These are phyloP conservation scores for Crematogaster levior DNA, from an alignment of 2,888 invertebrate genomes.

Conservation along the genomic window DNA sequence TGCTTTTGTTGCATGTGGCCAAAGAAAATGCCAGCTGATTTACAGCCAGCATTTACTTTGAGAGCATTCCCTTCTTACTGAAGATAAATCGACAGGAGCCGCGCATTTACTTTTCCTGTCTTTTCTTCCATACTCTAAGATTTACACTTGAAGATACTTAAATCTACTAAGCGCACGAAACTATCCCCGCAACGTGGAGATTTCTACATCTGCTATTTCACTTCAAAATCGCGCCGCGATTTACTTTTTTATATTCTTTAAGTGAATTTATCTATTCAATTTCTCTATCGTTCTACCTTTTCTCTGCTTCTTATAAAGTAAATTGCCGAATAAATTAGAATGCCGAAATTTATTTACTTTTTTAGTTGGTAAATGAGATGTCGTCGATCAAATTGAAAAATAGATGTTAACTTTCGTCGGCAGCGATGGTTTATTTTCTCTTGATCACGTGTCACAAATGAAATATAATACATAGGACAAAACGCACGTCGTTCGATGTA, in stretches of 20 bases:
- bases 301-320: not conserved
- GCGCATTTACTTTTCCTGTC: conserved; percentile 61
- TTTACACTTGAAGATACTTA: conserved; percentile 62
- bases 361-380: not conserved
- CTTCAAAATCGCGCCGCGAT: conserved; percentile 16
- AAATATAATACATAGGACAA: not conserved
- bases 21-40: conserved; percentile 76
- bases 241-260: not conserved
- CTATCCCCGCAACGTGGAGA: conserved; percentile 14
- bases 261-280: conserved; percentile 49
- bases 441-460: not conserved
- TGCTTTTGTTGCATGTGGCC: conserved; percentile 65
- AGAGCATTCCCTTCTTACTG: conserved; percentile 69
- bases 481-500: not conserved
- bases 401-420: not conserved
- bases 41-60: conserved; percentile 74
- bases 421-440: not conserved
- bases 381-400: conserved; percentile 18
- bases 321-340: conserved; percentile 2
- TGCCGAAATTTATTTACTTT: conserved; percentile 26
- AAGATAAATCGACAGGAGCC: conserved; percentile 72
- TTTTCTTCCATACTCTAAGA: conserved; percentile 50
- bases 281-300: not conserved
- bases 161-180: conserved; percentile 34
- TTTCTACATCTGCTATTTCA: conserved; percentile 35